phyloP scores from a whole-genome alignment of 92 coral and sea anemone genomes.

The Siderastrea radians region DNA sequence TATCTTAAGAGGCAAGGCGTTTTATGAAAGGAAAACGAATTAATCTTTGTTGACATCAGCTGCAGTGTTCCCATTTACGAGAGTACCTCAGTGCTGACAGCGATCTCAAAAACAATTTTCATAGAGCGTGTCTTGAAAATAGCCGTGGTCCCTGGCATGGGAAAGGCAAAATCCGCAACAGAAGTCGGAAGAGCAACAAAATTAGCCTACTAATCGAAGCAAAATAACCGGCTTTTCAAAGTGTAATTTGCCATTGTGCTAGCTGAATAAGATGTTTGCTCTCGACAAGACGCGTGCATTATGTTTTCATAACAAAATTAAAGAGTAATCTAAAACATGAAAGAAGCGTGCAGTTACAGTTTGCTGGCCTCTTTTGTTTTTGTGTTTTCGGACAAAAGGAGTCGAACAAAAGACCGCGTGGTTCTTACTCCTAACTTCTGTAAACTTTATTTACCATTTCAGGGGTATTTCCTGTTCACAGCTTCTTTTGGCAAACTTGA shows the following conservation, averaged over 20 bases:
- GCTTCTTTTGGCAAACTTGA: slow-evolving; percentile 22
- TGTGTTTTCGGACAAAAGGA: slow-evolving; percentile 48
- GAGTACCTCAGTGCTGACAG: slow-evolving; percentile 22
- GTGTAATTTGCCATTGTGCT: slow-evolving; percentile 65
- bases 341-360: slow-evolving; percentile 53
- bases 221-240: slow-evolving; percentile 37
- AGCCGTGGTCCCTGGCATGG: background rate
- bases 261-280: slow-evolving; percentile 65
- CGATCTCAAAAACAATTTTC: slow-evolving; percentile 7
- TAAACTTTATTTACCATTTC: slow-evolving; percentile 35
- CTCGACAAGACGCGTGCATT: slow-evolving; percentile 55
- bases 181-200: slow-evolving; percentile 11
- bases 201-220: slow-evolving; percentile 39
- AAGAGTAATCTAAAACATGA: slow-evolving; percentile 69
- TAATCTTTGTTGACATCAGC: slow-evolving; percentile 63
- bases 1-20: slow-evolving; percentile 42
- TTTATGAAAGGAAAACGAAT: slow-evolving; percentile 50
- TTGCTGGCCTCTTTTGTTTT: slow-evolving; percentile 30
- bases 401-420: slow-evolving; percentile 75
- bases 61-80: slow-evolving; percentile 44
- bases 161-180: background rate
- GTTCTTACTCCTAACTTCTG: slow-evolving; percentile 19
- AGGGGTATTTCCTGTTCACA: slow-evolving; percentile 43
- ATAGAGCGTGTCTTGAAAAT: background rate
- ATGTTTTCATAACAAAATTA: slow-evolving; percentile 63